These are phyloP conservation scores for Mormyrus lacerda DNA, from an alignment of 2,113 vertebrate species.

Conservation along the genomic window DNA sequence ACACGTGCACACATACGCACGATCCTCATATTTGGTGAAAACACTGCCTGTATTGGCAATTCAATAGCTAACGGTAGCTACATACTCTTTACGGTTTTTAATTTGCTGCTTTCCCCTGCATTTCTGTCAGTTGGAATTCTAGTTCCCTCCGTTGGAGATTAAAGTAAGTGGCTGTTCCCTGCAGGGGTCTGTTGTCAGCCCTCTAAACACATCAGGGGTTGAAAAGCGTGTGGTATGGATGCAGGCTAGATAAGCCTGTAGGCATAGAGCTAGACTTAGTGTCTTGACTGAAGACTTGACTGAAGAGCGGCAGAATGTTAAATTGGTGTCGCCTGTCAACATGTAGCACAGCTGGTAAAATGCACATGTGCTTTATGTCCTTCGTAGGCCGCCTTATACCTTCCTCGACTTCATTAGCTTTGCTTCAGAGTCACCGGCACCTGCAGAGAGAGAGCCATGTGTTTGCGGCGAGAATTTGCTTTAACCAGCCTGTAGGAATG, in stretches of 20 bases:
- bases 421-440: neutral
- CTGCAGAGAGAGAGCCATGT: neutral
- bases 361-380: neutral
- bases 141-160: neutral
- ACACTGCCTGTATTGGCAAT: neutral
- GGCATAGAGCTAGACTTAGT: neutral
- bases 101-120: neutral
- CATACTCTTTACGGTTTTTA: neutral
- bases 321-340: neutral
- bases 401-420: neutral
- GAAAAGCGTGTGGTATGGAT: neutral
- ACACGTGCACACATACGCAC: neutral
- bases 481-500: neutral
- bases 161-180: slow-evolving; percentile 5
- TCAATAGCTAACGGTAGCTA: neutral
- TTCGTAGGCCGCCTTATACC: neutral
- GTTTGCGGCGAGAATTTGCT: neutral
- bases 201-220: neutral
- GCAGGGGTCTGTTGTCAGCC: neutral
- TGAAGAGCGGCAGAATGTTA: neutral
- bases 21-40: neutral
- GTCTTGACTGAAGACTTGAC: neutral
- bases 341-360: neutral
- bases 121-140: neutral
- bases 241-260: neutral